A percentile compares a stretch with the other conserved stretches of the same genome.
Conservation (phyloP, 2,797 vertebrate species). For the Pygocentrus nattereri region DNA sequence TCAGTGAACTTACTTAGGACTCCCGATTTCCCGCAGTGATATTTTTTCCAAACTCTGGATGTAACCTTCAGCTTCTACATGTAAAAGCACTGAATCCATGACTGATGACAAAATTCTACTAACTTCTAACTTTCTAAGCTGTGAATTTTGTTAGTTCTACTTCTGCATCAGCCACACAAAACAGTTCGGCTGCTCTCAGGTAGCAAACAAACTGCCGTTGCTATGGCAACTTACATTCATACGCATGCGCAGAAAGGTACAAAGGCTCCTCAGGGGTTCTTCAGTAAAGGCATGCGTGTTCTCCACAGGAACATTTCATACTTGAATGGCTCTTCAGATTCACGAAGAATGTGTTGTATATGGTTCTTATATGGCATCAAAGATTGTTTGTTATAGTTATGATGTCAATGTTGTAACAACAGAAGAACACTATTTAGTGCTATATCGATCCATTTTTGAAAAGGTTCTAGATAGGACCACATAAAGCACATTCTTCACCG, state of each 20-base stretch:
- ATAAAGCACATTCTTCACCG: too few relatives aligned
- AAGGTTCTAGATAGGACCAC: too few relatives aligned
- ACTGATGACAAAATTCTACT: neutral
- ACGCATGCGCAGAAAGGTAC: constrained; percentile 1
- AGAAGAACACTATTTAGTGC: too few relatives aligned
- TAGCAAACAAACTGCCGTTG: constrained; percentile 3
- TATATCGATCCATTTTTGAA: too few relatives aligned
- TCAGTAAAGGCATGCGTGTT: too few relatives aligned
- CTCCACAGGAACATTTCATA: too few relatives aligned
- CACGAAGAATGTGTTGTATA: too few relatives aligned
- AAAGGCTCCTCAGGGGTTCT: too few relatives aligned
- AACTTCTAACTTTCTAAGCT: neutral
- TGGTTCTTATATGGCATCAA: too few relatives aligned
- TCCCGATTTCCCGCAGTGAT: constrained; percentile 81
- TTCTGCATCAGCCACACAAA: neutral
- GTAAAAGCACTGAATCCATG: constrained; percentile 69
- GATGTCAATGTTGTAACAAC: too few relatives aligned
- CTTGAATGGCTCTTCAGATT: too few relatives aligned
- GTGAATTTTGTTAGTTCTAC: fast-evolving
- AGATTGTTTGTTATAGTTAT: too few relatives aligned
- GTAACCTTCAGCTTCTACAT: constrained; percentile 82
- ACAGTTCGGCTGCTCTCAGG: neutral
- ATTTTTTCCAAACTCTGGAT: constrained; percentile 80
- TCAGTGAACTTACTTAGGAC: constrained; percentile 67
- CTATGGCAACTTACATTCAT: constrained; percentile 48